Conservation (phyloP, 2,888 invertebrate genomes). For the Volucella inanis region DNA sequence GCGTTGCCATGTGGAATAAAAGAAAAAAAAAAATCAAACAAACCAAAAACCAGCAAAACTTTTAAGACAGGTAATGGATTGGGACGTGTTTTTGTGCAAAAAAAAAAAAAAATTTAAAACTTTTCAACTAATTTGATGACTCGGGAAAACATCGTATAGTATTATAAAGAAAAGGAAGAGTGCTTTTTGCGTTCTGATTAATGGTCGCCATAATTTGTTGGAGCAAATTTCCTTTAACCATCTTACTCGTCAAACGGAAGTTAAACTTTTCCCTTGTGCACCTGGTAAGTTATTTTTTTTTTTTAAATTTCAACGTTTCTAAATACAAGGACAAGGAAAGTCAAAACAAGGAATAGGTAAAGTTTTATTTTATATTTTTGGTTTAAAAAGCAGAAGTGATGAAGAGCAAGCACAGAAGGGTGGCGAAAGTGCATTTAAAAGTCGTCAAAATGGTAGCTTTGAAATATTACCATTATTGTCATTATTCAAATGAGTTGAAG, state of each 20-base stretch:
- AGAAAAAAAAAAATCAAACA: not conserved
- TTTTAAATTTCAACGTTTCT: not conserved
- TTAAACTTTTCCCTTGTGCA: conserved; percentile 8
- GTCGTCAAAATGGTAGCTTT: too few relatives aligned
- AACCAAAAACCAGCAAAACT: conserved; percentile 26
- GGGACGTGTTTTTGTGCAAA: conserved; percentile 38
- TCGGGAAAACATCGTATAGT: conserved; percentile 22
- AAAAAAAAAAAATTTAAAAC: not conserved
- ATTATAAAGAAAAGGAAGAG: not conserved
- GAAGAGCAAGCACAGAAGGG: too few relatives aligned
- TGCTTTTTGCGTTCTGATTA: conserved; percentile 39
- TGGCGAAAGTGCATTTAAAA: too few relatives aligned
- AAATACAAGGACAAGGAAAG: not conserved
- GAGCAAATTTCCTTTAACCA: not conserved
- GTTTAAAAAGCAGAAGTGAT: not conserved
- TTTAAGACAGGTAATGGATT: conserved; percentile 59
- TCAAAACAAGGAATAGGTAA: not conserved
- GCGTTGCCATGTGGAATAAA: not conserved
- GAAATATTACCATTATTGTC: too few relatives aligned
- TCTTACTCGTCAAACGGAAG: not conserved
- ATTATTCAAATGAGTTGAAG: too few relatives aligned
- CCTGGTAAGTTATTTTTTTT: conserved; percentile 30
- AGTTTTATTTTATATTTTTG: not conserved
- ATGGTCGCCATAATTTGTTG: conserved; percentile 44
- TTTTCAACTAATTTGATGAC: conserved; percentile 49